These are phyloP conservation scores for Caiman crocodilus DNA, from an alignment of 2,797 vertebrate genomes.

Conservation along the genomic window DNA sequence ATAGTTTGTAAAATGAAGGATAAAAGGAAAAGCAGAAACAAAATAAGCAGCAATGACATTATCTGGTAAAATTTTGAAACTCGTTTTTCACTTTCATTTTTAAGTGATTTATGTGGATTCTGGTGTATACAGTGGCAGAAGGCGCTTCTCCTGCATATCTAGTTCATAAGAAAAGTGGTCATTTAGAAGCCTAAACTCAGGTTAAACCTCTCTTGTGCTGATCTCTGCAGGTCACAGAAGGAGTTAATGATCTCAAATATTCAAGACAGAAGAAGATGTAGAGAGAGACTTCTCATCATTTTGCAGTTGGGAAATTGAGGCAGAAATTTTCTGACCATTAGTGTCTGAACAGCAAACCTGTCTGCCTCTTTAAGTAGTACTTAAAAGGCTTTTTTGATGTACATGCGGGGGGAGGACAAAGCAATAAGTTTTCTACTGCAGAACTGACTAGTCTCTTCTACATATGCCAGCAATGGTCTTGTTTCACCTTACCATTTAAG, in stretches of 20 bases:
- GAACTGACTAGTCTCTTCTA: too few relatives aligned
- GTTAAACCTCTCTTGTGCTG: not conserved
- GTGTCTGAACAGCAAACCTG: not conserved
- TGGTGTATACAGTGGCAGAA: not conserved
- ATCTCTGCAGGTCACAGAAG: accelerated
- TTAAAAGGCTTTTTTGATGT: not conserved
- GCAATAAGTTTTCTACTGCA: not conserved
- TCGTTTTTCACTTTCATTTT: not conserved
- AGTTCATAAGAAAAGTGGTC: not conserved
- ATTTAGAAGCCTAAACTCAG: not conserved
- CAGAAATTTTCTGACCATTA: too few relatives aligned
- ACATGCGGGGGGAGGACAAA: not conserved
- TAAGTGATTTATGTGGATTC: not conserved
- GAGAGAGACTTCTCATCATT: not conserved
- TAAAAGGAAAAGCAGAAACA: not conserved
- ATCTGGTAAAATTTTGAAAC: constrained; percentile 12
- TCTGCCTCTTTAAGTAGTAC: not conserved
- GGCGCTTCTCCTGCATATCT: not conserved
- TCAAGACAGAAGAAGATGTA: not conserved
- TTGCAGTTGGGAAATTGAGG: not conserved
- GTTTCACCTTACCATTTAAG: too few relatives aligned
- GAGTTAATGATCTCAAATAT: not conserved
- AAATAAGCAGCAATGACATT: constrained; percentile 12
- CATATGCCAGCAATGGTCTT: too few relatives aligned
- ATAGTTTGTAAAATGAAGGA: constrained; percentile 31